Evolutionary conservation across 92 coral and sea anemone species (phyloP).

Genomic region (Galaxea fascicularis): DNA sequence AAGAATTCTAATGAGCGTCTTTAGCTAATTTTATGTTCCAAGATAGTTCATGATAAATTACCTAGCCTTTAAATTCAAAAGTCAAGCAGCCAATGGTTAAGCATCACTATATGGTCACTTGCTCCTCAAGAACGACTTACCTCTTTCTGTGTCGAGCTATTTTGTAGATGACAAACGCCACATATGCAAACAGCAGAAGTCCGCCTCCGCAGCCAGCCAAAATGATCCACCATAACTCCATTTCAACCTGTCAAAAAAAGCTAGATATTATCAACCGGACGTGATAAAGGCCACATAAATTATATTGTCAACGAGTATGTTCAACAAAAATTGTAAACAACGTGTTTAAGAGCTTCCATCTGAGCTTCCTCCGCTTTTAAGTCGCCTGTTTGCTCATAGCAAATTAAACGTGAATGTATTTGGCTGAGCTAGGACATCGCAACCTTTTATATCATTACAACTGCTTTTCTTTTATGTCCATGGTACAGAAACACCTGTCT

Average conservation of each 20-base stretch:
- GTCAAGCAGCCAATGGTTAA: too few species aligned
- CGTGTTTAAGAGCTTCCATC: neutral
- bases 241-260: constrained; percentile 22
- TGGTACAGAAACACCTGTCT: constrained; percentile 11
- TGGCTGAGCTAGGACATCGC: neutral
- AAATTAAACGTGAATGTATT: neutral
- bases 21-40: too few species aligned
- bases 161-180: constrained; percentile 38
- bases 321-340: neutral
- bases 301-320: neutral
- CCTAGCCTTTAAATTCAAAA: too few species aligned
- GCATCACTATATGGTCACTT: too few species aligned
- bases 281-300: neutral
- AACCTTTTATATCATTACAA: neutral
- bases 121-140: neutral
- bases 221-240: constrained; percentile 58
- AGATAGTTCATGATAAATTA: too few species aligned
- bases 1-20: too few species aligned
- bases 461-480: neutral
- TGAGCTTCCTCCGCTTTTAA: too few species aligned
- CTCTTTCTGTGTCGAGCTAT: constrained; percentile 33
- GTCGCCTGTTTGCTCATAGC: neutral
- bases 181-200: constrained; percentile 41
- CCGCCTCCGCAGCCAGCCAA: constrained; percentile 53
- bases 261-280: neutral